These are phyloP conservation scores for Hyposoter didymator DNA, from an alignment of 2,888 invertebrate genomes.

Conservation along the genomic window DNA sequence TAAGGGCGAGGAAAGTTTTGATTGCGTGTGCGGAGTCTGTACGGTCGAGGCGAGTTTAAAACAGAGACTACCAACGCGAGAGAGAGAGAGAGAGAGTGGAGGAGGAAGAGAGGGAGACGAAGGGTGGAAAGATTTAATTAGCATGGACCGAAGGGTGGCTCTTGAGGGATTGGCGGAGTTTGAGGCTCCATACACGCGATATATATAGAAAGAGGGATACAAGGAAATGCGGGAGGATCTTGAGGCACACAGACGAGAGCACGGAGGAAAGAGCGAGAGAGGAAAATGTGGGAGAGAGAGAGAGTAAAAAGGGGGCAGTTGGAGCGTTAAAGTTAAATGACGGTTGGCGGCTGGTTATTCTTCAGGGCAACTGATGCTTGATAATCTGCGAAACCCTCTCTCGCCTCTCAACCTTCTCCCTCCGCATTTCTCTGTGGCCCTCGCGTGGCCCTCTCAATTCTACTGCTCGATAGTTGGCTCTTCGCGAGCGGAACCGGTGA, in stretches of 20 bases:
- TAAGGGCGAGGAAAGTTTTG: not conserved
- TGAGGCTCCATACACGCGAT: constrained; percentile 29
- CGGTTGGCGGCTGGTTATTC: constrained; percentile 84
- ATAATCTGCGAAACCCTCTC: constrained; percentile 82
- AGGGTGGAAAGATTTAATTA: constrained; percentile 82
- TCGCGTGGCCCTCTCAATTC: constrained; percentile 77
- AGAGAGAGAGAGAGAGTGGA: not conserved
- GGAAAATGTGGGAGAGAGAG: constrained; percentile 37
- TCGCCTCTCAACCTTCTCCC: constrained; percentile 34
- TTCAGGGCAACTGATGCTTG: constrained; percentile 84
- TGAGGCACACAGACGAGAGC: not conserved
- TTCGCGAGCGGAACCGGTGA: constrained; percentile 25
- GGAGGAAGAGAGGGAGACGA: constrained; percentile 4
- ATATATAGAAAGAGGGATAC: not conserved
- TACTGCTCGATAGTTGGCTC: constrained; percentile 80
- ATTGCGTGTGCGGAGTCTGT: not conserved
- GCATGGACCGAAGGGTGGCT: constrained; percentile 78
- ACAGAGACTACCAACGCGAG: not conserved
- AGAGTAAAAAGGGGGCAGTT: constrained; percentile 74
- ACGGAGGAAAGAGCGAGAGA: constrained; percentile 26
- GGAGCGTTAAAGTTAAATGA: constrained; percentile 84
- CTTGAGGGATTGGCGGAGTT: constrained; percentile 72
- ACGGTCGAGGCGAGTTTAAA: not conserved
- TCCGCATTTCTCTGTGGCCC: constrained; percentile 46
- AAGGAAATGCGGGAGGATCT: constrained; percentile 1